Conservation (phyloP, 2,797 vertebrate genomes). For the Coracias cyanogaster region DNA sequence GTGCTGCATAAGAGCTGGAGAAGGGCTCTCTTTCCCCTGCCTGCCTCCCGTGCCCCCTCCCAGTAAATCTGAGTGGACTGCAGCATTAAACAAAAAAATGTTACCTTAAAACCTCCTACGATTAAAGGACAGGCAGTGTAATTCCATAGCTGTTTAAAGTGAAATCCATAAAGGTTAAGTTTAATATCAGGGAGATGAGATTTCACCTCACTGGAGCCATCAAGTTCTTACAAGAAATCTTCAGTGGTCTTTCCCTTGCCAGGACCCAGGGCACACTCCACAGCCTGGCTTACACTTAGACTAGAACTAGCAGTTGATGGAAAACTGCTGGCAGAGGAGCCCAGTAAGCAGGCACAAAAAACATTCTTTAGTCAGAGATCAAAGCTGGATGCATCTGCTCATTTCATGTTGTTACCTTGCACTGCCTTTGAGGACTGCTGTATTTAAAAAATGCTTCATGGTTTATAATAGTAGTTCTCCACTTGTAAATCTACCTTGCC, state of each 20-base stretch:
- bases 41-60: not conserved
- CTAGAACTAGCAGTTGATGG: rapidly evolving
- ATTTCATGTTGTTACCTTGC: not conserved
- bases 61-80: not conserved
- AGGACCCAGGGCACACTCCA: rapidly evolving
- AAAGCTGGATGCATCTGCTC: not conserved
- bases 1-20: not conserved
- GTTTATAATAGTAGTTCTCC: not conserved
- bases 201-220: not conserved
- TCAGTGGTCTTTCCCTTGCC: rapidly evolving
- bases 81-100: conserved; percentile 21
- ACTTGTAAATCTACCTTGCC: not conserved
- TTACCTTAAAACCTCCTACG: not conserved
- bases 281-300: not conserved
- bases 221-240: not conserved
- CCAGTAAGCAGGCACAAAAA: not conserved
- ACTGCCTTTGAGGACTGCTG: not conserved
- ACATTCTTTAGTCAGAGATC: rapidly evolving
- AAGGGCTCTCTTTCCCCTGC: not conserved
- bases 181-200: conserved; percentile 30
- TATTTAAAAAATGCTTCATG: not conserved
- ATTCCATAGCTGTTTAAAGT: conserved; percentile 6
- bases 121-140: not conserved
- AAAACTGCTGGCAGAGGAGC: not conserved
- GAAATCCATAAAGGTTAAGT: conserved; percentile 38